Conservation (phyloP, 2,888 invertebrate genomes). For the Cheilosia pagana region DNA sequence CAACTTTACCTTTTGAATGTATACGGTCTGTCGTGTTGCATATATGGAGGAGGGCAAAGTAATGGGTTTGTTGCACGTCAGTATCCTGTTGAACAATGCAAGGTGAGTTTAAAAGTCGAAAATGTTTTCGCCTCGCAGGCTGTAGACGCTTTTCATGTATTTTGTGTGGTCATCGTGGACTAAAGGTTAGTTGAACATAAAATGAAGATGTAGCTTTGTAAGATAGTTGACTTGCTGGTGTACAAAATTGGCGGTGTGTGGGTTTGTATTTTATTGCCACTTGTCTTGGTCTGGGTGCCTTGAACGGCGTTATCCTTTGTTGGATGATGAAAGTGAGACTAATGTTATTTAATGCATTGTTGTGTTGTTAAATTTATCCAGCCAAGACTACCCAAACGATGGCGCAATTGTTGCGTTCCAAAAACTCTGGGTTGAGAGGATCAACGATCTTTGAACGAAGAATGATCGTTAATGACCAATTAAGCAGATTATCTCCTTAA, state of each 20-base stretch:
- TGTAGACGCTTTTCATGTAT: constrained; percentile 1
- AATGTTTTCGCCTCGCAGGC: constrained; percentile 35
- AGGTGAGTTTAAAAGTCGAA: constrained; percentile 47
- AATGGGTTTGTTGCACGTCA: constrained; percentile 59
- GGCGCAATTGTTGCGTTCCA: no score
- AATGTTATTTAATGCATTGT: no score
- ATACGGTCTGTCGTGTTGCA: constrained; percentile 47
- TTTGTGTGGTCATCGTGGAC: constrained; percentile 34
- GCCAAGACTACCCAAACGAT: no score
- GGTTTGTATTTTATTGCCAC: not conserved
- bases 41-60: not conserved
- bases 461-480: no score
- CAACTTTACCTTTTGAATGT: constrained; percentile 21
- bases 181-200: constrained; percentile 37
- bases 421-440: no score
- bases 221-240: constrained; percentile 15
- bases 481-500: no score
- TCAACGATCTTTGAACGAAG: no score
- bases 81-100: constrained; percentile 54
- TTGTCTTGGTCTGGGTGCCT: no score
- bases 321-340: not conserved
- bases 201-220: constrained; percentile 21
- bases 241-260: not conserved
- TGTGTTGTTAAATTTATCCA: no score
- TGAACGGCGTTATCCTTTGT: not conserved